A percentile compares a stretch with the other conserved stretches of the same genome.
These are phyloP conservation scores for Elymnias hypermnestra DNA, from an alignment of 1,140 invertebrate species.

Conservation along the genomic window DNA sequence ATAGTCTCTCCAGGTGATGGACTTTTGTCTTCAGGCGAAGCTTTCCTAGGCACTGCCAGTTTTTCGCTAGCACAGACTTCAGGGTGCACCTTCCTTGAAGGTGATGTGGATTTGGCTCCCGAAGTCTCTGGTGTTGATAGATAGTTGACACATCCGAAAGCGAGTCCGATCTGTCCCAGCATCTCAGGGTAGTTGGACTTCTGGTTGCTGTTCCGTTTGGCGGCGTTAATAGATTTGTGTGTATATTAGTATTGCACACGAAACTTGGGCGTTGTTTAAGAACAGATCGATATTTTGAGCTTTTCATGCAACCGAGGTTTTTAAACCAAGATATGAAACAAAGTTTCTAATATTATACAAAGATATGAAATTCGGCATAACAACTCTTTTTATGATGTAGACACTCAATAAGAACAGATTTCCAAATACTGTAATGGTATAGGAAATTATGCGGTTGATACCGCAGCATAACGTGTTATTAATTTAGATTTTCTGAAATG, in stretches of 20 bases:
- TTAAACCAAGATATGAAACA: too few species aligned
- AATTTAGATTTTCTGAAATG: too few species aligned
- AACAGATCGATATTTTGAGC: not conserved
- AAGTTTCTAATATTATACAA: too few species aligned
- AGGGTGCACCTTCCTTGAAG: conserved; percentile 57
- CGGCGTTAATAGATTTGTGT: conserved; percentile 22
- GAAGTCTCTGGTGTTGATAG: conserved; percentile 47
- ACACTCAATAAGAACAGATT: too few species aligned
- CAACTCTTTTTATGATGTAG: too few species aligned
- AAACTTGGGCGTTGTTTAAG: not conserved
- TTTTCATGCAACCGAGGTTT: too few species aligned
- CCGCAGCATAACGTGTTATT: too few species aligned
- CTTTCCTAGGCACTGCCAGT: conserved; percentile 44
- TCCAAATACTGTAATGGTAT: too few species aligned
- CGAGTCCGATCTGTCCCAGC: conserved; percentile 72
- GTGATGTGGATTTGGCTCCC: conserved; percentile 30
- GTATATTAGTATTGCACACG: conserved; percentile 8
- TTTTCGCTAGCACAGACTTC: conserved; percentile 31
- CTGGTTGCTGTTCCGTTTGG: conserved; percentile 51
- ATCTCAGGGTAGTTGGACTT: conserved; percentile 74
- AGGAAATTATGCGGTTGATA: too few species aligned
- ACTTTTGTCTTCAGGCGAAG: conserved; percentile 57
- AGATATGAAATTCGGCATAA: too few species aligned
- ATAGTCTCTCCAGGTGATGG: conserved; percentile 50
- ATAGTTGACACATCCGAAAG: conserved; percentile 74